Conservation (phyloP, 2,888 invertebrate genomes). For the Heliothis peltigera region DNA sequence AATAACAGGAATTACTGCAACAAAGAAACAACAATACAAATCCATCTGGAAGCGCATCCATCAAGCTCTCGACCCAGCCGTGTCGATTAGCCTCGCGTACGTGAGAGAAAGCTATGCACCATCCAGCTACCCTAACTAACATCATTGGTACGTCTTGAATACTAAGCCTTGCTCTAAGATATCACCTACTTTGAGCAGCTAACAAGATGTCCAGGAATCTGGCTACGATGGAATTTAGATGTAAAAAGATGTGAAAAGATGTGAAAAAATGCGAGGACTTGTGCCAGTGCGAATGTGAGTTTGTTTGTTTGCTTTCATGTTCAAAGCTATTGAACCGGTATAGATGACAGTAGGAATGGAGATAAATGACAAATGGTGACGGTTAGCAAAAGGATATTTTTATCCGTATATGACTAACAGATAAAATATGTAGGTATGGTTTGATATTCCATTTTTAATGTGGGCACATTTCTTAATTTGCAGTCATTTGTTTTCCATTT, state of each 20-base stretch:
- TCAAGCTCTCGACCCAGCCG: slow-evolving; percentile 29
- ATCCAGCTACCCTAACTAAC: slow-evolving; percentile 24
- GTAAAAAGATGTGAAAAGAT: slow-evolving; percentile 4
- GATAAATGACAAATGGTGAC: too few species aligned
- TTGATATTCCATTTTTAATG: too few species aligned
- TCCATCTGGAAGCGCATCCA: slow-evolving; percentile 36
- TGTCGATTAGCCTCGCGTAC: slow-evolving; percentile 50
- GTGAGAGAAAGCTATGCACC: slow-evolving; percentile 50
- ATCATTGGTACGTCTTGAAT: slow-evolving; percentile 35
- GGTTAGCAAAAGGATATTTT: too few species aligned
- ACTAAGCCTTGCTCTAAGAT: slow-evolving; percentile 32
- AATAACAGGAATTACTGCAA: slow-evolving; percentile 1
- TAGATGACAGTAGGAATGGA: too few species aligned
- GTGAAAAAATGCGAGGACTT: background rate
- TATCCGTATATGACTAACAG: too few species aligned
- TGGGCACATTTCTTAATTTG: too few species aligned
- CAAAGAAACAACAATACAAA: slow-evolving; percentile 33
- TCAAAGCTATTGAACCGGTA: too few species aligned
- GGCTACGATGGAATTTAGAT: slow-evolving; percentile 1
- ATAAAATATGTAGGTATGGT: too few species aligned
- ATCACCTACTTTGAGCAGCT: slow-evolving; percentile 33
- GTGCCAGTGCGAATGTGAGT: too few species aligned
- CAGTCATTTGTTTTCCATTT: too few species aligned
- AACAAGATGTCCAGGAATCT: slow-evolving; percentile 38
- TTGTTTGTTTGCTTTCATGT: too few species aligned